Conservation (phyloP, 2,797 vertebrate genomes). For the Rhabdomys pumilio region DNA sequence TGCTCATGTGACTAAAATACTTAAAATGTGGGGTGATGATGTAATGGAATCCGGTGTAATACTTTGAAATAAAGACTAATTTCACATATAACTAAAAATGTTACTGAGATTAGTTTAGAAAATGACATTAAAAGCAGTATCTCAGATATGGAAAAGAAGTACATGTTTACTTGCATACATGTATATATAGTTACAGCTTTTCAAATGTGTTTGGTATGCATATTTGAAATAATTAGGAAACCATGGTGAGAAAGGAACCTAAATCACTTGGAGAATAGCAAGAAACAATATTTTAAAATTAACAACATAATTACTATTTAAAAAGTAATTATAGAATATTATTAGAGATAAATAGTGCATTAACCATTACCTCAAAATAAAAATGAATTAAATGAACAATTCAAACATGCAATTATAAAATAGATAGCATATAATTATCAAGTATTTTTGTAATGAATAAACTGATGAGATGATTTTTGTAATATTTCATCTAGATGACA, state of each 20-base stretch:
- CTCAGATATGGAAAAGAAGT: background rate
- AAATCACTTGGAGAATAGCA: background rate
- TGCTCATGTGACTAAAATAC: background rate
- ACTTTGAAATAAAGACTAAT: background rate
- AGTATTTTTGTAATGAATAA: background rate
- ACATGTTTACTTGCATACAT: background rate
- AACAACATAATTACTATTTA: constrained; percentile 2
- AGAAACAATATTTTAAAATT: background rate
- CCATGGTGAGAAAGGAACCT: background rate
- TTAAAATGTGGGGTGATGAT: background rate
- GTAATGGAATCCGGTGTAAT: background rate
- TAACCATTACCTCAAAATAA: background rate
- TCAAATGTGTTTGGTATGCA: background rate
- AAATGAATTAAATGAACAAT: background rate
- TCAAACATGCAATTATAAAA: background rate
- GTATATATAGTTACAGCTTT: background rate
- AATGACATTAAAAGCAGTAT: background rate
- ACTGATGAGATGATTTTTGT: background rate
- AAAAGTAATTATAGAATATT: background rate
- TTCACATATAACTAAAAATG: background rate
- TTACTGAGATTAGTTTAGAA: background rate
- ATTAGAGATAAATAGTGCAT: background rate
- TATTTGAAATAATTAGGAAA: constrained; percentile 2
- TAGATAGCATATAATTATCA: background rate
- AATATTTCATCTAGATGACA: background rate